Evolutionary conservation across 2,113 vertebrate genomes (phyloP), one percentile per base, ranked within the genome.

Genomic region (Corythornis vintsioides): DNA sequence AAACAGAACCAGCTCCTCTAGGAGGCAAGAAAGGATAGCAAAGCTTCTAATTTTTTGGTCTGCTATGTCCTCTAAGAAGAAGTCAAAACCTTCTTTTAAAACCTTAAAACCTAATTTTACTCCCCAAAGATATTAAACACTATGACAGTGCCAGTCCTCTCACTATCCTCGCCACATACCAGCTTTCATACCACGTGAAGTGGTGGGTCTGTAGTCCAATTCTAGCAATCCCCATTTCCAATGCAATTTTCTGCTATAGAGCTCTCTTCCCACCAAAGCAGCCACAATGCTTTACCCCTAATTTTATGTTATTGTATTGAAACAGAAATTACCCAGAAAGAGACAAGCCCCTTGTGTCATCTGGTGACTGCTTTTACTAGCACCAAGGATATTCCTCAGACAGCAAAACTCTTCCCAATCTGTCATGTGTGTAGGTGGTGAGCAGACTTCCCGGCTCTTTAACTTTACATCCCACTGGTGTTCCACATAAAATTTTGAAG

Each of bases 401-500:
- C 7, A 65, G 45, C 42, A 69, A 86, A 88, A 72, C 19, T 83
- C 70, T 88, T 91, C 59, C 59, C 86, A 77, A 90, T 69, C 40
- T 11, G n/a, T 59, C 3, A 1, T 38, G 15, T 38, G 15, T 66
- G 15, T 31, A 91, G 47, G 47, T 0, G 0, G n/a, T 67, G 43
- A 83, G 8, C 5, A 5, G 88, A 86, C 33, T 83, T 92, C 78
- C 57, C 70, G 86, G 29, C 28, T 83, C 47, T 77, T 77, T 87
- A 83, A 56, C 60, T 71, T 83, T 79, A 82, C 35, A 78, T 83
- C 42, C 50, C 53, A 40, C 18, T 50, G 38, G 33, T 59, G 42
- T 52, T 42, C 60, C 48, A 63, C 47, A 65, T 53, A 90, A 86
- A 95, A 86, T 33, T 65, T 17, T 79, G 64, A 93, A 88, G 92